These are phyloP conservation scores for Eptesicus fuscus DNA, from an alignment of 2,113 vertebrate genomes.

Conservation along the genomic window DNA sequence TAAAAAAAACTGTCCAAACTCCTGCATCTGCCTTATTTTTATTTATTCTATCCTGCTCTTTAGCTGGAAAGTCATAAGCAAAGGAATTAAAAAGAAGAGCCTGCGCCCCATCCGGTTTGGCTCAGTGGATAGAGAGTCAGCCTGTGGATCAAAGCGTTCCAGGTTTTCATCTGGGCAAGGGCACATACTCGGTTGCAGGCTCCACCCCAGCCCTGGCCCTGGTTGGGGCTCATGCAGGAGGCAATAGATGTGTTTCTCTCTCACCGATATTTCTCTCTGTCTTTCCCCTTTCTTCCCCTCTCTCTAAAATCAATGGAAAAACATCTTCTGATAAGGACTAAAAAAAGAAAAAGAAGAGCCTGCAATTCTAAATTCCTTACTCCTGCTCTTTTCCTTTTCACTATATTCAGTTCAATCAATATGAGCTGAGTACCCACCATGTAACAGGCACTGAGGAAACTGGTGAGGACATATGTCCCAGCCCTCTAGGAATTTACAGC, in stretches of 20 bases:
- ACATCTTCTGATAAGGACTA: no score
- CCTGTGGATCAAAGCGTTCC: no score
- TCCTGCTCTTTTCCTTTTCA: background rate
- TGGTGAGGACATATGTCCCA: background rate
- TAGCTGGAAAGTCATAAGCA: background rate
- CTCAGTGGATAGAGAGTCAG: no score
- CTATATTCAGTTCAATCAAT: background rate
- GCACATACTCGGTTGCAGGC: no score
- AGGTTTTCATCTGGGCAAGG: no score
- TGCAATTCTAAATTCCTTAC: background rate
- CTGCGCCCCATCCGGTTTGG: background rate
- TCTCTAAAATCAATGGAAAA: no score
- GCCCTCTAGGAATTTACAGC: background rate
- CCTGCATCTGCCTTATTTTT: background rate
- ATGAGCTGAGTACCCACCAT: background rate
- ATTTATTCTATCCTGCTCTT: background rate
- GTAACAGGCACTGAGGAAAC: background rate
- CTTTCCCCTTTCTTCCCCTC: no score
- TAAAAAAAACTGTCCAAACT: slow-evolving; percentile 2
- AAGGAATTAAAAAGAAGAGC: background rate
- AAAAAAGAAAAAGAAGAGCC: background rate
- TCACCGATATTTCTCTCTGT: no score
- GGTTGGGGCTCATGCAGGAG: no score
- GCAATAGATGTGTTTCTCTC: no score
- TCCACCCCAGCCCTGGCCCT: no score